These are phyloP conservation scores for Heteractis magnifica DNA, from an alignment of 92 coral and sea anemone species.

Conservation along the genomic window DNA sequence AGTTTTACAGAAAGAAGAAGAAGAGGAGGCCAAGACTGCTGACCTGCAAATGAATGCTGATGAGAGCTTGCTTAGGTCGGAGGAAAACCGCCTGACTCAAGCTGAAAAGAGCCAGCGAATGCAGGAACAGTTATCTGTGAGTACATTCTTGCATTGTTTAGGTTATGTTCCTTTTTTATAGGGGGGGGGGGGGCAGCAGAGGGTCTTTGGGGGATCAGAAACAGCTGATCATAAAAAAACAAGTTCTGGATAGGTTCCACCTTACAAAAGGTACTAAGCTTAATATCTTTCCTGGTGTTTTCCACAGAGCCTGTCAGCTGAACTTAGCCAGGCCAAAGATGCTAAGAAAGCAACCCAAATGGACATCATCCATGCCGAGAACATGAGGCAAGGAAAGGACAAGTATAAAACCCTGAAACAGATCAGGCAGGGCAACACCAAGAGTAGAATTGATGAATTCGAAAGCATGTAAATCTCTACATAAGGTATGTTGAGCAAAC, in stretches of 20 bases:
- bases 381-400: constrained; percentile 67
- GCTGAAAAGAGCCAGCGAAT: constrained; percentile 27
- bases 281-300: not conserved
- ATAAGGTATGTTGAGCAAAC: not conserved
- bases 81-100: constrained; percentile 39
- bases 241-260: not conserved
- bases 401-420: constrained; percentile 90
- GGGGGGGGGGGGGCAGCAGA: no score
- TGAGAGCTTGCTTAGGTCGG: constrained; percentile 32
- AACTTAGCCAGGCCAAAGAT: constrained; percentile 50
- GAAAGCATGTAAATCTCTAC: constrained; percentile 64
- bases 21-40: not conserved
- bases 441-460: constrained; percentile 79
- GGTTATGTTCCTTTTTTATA: no score
- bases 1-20: not conserved
- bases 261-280: not conserved
- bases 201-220: no score
- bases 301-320: constrained; percentile 52
- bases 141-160: not conserved
- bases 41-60: constrained; percentile 6
- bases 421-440: constrained; percentile 87
- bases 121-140: constrained; percentile 37
- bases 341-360: constrained; percentile 17
- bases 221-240: no score
- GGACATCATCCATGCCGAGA: constrained; percentile 54